These are phyloP conservation scores for Parazoanthus darwini DNA, from an alignment of 92 coral and sea anemone genomes.

Conservation along the genomic window DNA sequence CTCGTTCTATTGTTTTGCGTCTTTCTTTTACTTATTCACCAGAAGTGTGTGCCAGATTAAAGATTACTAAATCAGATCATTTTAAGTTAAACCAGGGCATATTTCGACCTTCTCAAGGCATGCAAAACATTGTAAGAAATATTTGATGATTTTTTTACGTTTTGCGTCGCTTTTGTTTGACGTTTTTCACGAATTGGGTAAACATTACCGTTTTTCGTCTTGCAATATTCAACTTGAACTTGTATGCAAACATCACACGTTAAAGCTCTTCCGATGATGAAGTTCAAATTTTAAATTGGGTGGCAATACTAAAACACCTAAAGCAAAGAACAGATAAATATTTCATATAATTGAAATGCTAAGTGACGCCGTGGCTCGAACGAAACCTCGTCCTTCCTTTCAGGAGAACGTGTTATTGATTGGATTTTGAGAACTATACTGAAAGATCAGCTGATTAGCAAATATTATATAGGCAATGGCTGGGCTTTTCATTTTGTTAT, in stretches of 20 bases:
- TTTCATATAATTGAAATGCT: slow-evolving; percentile 3
- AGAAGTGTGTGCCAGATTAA: neutral
- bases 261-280: slow-evolving; percentile 14
- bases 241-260: slow-evolving; percentile 15
- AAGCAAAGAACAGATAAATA: neutral
- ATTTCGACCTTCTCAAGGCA: neutral
- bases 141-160: neutral
- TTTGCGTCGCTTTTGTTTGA: slow-evolving; percentile 23
- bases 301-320: neutral
- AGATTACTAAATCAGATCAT: neutral
- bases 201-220: slow-evolving; percentile 24
- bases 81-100: neutral
- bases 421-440: neutral
- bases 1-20: slow-evolving; percentile 12
- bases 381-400: neutral
- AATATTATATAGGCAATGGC: neutral
- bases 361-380: neutral
- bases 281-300: slow-evolving; percentile 23
- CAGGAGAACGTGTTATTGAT: neutral
- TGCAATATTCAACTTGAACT: neutral
- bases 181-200: neutral
- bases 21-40: neutral
- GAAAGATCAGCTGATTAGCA: neutral
- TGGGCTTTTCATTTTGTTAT: neutral
- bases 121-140: neutral